A percentile compares a stretch with the other conserved stretches of the same genome.
Evolutionary conservation across 2,113 vertebrate species (phyloP).

Genomic region (Psephotus haematonotus): DNA sequence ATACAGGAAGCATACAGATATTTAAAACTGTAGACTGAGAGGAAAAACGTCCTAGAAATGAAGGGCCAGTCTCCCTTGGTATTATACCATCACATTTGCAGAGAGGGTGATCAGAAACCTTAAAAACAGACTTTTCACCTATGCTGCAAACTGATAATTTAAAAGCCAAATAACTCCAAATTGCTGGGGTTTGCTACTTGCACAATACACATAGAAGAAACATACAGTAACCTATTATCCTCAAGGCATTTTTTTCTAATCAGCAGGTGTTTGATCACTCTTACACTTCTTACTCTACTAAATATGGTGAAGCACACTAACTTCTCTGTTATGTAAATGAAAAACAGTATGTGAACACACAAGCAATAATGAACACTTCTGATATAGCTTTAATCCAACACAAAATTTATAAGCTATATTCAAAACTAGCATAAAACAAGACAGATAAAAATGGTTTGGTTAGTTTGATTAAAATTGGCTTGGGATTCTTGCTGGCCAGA

Average conservation of each 20-base stretch:
- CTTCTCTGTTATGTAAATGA: neutral
- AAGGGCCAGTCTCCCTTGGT: neutral
- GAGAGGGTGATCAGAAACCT: neutral
- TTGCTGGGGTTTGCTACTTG: neutral
- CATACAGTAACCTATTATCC: neutral
- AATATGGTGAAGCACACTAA: neutral
- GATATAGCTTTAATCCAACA: neutral
- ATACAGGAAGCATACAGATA: neutral
- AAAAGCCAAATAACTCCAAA: neutral
- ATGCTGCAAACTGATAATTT: neutral
- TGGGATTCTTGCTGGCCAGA: neutral
- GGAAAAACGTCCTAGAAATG: neutral
- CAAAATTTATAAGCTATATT: neutral
- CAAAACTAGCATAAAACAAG: neutral
- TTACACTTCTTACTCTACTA: neutral
- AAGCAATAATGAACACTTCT: neutral
- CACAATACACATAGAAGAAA: accelerated
- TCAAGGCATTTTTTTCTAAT: neutral
- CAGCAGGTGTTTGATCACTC: neutral
- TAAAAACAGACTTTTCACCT: neutral
- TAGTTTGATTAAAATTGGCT: neutral
- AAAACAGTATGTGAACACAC: neutral
- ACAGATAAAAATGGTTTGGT: neutral
- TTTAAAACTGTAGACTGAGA: neutral
- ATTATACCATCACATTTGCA: neutral